These are phyloP conservation scores for Mycalesis mineus DNA, from an alignment of 2,888 invertebrate species.

Conservation along the genomic window DNA sequence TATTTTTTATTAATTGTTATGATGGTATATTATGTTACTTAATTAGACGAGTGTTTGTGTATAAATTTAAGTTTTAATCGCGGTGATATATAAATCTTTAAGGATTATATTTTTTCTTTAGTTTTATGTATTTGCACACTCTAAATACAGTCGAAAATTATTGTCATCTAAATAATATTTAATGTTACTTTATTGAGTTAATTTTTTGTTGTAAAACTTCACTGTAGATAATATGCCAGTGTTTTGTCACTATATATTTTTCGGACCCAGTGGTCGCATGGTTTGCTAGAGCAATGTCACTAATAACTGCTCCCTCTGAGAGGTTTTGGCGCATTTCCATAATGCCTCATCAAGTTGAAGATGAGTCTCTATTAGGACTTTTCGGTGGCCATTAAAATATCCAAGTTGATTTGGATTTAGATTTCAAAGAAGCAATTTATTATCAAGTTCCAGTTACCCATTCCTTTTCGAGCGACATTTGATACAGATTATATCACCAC, in stretches of 20 bases:
- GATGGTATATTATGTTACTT: too few relatives aligned
- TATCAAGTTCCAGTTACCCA: constrained; percentile 29
- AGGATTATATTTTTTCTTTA: too few relatives aligned
- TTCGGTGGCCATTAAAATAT: constrained; percentile 38
- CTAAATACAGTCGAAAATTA: too few relatives aligned
- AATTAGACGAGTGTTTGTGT: too few relatives aligned
- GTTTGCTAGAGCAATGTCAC: not conserved
- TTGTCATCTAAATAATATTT: too few relatives aligned
- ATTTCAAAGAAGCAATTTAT: constrained; percentile 52
- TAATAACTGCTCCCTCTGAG: not conserved
- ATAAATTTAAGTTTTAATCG: too few relatives aligned
- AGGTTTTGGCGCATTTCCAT: not conserved
- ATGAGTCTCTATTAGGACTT: constrained; percentile 25
- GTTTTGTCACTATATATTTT: not conserved
- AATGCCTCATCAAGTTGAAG: constrained; percentile 49
- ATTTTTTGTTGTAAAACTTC: too few relatives aligned
- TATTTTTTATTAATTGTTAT: too few relatives aligned
- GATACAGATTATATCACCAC: constrained; percentile 13
- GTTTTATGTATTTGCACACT: too few relatives aligned
- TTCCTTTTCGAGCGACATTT: constrained; percentile 15
- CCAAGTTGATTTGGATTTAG: constrained; percentile 39
- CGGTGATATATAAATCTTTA: too few relatives aligned
- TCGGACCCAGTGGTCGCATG: not conserved
- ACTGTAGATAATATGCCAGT: too few relatives aligned
- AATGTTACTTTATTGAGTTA: too few relatives aligned